These are phyloP conservation scores for Euplagia quadripunctaria DNA, from an alignment of 2,888 invertebrate species.

Conservation along the genomic window DNA sequence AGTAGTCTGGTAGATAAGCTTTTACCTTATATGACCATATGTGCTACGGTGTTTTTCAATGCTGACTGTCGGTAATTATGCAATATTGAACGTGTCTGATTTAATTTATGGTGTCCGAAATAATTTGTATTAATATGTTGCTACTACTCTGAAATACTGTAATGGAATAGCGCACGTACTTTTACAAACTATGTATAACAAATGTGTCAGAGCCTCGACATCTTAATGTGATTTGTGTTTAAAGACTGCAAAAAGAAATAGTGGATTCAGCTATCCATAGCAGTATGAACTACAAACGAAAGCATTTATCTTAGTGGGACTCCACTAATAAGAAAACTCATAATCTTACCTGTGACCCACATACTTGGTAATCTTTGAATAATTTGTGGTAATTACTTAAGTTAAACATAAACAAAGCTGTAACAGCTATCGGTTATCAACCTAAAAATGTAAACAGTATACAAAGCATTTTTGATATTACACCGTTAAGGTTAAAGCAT, in stretches of 20 bases:
- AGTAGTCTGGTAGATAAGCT: neutral
- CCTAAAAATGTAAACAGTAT: constrained; percentile 28
- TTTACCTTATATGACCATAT: too few species aligned
- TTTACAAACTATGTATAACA: too few species aligned
- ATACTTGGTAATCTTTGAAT: constrained; percentile 11
- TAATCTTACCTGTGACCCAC: constrained; percentile 12
- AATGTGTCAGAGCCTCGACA: too few species aligned
- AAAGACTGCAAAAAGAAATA: neutral
- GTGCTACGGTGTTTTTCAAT: neutral
- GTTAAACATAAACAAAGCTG: constrained; percentile 33
- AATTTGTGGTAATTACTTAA: constrained; percentile 13
- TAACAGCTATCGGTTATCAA: constrained; percentile 41
- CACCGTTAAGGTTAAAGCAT: constrained; percentile 70
- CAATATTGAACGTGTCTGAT: neutral
- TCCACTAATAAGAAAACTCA: constrained; percentile 10
- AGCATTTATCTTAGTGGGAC: neutral
- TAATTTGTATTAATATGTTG: too few species aligned
- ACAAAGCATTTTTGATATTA: constrained; percentile 54
- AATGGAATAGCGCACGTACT: too few species aligned
- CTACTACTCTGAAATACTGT: too few species aligned
- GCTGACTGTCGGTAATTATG: neutral
- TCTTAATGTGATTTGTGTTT: too few species aligned
- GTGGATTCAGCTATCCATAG: neutral
- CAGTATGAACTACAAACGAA: constrained; percentile 7
- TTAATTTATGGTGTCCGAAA: neutral